Conservation (phyloP, 2,888 invertebrate genomes). For the Eucriotettix oculatus region DNA sequence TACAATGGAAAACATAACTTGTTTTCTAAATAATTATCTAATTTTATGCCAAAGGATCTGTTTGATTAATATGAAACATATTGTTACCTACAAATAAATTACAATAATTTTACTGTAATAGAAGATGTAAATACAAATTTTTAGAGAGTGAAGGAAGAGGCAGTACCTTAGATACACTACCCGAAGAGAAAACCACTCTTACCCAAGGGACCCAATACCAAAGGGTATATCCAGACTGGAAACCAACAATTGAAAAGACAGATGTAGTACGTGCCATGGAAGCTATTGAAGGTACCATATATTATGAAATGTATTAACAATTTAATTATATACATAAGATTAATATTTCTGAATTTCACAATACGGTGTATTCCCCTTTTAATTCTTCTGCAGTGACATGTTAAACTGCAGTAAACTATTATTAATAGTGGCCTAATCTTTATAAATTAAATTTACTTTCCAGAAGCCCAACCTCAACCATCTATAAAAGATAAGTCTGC, state of each 20-base stretch:
- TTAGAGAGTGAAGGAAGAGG: slow-evolving; percentile 63
- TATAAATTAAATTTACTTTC: slow-evolving; percentile 11
- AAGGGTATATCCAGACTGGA: slow-evolving; percentile 60
- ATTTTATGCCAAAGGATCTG: too few relatives aligned
- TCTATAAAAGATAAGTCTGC: slow-evolving; percentile 56
- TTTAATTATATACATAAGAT: too few relatives aligned
- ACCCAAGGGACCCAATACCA: slow-evolving; percentile 29
- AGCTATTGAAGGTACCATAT: slow-evolving; percentile 61
- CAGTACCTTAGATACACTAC: slow-evolving; percentile 49
- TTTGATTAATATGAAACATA: too few relatives aligned
- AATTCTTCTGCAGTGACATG: too few relatives aligned
- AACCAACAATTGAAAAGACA: slow-evolving; percentile 62
- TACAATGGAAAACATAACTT: too few relatives aligned
- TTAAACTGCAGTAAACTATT: too few relatives aligned
- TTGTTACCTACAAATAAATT: too few relatives aligned
- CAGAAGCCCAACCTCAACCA: slow-evolving; percentile 49
- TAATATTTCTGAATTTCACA: too few relatives aligned
- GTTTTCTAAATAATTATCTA: too few relatives aligned
- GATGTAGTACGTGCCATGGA: slow-evolving; percentile 75
- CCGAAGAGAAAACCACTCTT: slow-evolving; percentile 38
- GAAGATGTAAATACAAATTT: too few relatives aligned
- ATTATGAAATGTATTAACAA: neutral
- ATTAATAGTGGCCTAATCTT: neutral
- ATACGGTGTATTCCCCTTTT: too few relatives aligned
- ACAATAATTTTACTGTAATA: too few relatives aligned